Evolutionary conservation across 2,797 vertebrate genomes (phyloP).

Genomic region (Petrocephalus schoutedeni): DNA sequence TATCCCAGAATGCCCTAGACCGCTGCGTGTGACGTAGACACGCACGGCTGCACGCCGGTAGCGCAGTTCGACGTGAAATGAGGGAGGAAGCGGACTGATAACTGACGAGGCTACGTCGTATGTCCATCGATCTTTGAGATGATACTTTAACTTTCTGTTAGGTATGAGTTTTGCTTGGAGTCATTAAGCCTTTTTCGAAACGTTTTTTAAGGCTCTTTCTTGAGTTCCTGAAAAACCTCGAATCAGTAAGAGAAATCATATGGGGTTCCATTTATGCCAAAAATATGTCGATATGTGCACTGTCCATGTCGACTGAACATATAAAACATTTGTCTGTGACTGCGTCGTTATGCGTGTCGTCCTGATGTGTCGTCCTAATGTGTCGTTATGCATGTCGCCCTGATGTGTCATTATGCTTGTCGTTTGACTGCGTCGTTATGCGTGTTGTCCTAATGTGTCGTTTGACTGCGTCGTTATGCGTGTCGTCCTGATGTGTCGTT

Average conservation of each 20-base stretch:
- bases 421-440: too few relatives aligned
- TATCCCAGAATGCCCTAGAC: conserved; percentile 47
- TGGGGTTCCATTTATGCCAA: too few relatives aligned
- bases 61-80: neutral
- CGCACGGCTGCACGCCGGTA: neutral
- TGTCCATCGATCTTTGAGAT: neutral
- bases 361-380: too few relatives aligned
- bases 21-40: neutral
- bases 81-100: neutral
- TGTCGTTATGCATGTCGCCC: too few relatives aligned
- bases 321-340: too few relatives aligned
- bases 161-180: neutral
- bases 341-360: too few relatives aligned
- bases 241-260: neutral
- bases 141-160: neutral
- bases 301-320: too few relatives aligned
- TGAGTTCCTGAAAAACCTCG: neutral
- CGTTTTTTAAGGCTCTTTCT: neutral
- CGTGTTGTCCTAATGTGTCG: too few relatives aligned
- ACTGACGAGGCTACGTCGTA: neutral
- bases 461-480: too few relatives aligned
- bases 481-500: too few relatives aligned
- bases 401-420: too few relatives aligned
- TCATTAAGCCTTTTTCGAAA: neutral
- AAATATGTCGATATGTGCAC: too few relatives aligned